Conservation (phyloP, 2,888 invertebrate species). For the Drosophila neutralis region DNA sequence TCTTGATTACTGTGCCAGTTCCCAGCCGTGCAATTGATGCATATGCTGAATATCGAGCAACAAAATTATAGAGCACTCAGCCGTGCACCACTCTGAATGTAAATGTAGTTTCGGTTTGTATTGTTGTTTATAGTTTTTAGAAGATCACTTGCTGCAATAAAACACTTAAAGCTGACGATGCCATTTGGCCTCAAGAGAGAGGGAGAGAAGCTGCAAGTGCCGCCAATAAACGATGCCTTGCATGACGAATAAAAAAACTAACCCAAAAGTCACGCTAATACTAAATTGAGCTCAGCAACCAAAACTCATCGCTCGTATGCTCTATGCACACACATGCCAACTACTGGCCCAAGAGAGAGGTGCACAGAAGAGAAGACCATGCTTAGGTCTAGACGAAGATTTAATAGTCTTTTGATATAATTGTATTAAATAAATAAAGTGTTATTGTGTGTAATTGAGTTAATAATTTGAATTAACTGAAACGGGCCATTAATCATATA, state of each 20-base stretch:
- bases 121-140: slow-evolving; percentile 58
- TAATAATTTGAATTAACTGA: neutral
- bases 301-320: slow-evolving; percentile 49
- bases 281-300: slow-evolving; percentile 72
- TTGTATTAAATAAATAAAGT: neutral
- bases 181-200: slow-evolving; percentile 29
- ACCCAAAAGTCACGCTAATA: slow-evolving; percentile 80
- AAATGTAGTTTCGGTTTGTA: slow-evolving; percentile 38
- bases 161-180: slow-evolving; percentile 58
- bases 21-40: slow-evolving; percentile 27
- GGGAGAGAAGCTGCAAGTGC: slow-evolving; percentile 29
- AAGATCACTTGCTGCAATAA: slow-evolving; percentile 74
- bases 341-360: neutral
- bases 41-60: slow-evolving; percentile 52
- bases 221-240: slow-evolving; percentile 73
- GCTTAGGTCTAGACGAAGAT: neutral
- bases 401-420: slow-evolving; percentile 9
- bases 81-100: slow-evolving; percentile 31
- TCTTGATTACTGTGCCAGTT: slow-evolving; percentile 51
- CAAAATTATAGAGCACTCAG: slow-evolving; percentile 51
- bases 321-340: slow-evolving; percentile 56
- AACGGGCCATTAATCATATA: neutral
- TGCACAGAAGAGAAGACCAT: neutral
- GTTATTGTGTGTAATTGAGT: neutral
- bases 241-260: slow-evolving; percentile 79